Evolutionary conservation across 2,888 invertebrate species (phyloP), one percentile per base, ranked within the genome.

Genomic region (Carterocephalus palaemon): DNA sequence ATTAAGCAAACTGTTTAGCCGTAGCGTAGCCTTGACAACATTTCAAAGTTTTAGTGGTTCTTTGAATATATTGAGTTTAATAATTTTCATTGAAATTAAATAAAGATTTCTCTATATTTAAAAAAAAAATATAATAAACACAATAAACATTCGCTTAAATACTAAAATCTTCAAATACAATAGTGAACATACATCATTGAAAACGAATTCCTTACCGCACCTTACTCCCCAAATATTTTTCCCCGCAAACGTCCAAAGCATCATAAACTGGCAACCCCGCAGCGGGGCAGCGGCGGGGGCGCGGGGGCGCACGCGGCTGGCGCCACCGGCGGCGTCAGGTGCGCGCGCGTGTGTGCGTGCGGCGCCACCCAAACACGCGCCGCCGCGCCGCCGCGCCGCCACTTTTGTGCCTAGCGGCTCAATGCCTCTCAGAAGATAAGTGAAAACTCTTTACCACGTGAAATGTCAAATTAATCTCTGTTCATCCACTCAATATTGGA

Each of bases 291-390:
- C 51, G 54, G 31, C 53, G 48, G 57, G 52, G 50, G 57, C 45
- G 59, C 59, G 62, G 60, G 52, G 49, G 58, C 48, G 57, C 59
- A 54, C 56, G 52, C 57, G 66, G 60, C 77, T 80, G 84, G 82
- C 83, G 83, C 82, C 84, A 79, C 77, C 74, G 76, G 70, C 79
- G 82, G 82, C 84, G 85, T 83, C 85, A 85, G 84, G 85, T 85
- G 85, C 61, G 63, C 75, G 75, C 73, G 69, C 57, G 47, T 73
- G 85, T 85, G 85, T 85, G 85, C 75, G 85, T 82, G 78, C 75
- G 83, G 84, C 83, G 84, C 83, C 84, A 81, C 66, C 72, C 61
- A 60, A 60, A 47, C 57, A 58, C 49, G 52, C 54, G 39, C 46
- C 40, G 56, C 56, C 42, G 51, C 52, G 50, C 51, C 53, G 54